Base-by-base conservation (phyloP, 2,797 vertebrate species). In the Pterois miles region DNA sequence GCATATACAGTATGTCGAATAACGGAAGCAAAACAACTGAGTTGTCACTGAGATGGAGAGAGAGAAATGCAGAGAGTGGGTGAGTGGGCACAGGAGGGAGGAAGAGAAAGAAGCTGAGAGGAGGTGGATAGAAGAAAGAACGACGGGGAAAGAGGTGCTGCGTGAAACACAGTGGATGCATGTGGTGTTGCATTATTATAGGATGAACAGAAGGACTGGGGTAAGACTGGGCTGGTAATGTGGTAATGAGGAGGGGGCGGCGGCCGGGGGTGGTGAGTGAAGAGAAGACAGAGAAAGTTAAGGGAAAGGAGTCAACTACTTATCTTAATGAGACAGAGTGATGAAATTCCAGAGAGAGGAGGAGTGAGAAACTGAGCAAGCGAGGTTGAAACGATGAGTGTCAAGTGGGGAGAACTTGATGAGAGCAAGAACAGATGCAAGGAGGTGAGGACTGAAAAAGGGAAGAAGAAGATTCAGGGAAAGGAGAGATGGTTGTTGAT, bases 281-380 rank as follows among this genome's bases (percentile, higher is more conserved):
- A 48, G 48, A 69, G 59, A 56, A 64, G 16, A 5, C 8, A 46
- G 60, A 54, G 22, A 56, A 73, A 74, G 81, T 87, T 79, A 73
- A 34, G 57, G 29, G 20, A 60, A 78, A 90, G 78, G 81, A 90
- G 82, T 91, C 86, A 84, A 87, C 82, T 83, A 84, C 74, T 63
- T 87, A 66, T 40, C 40, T 81, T 94, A 91, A 93, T 91, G 89
- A 94, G 87, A 80, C 62, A 57, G 80, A 74, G 75, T 54, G 83
- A 81, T 83, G 82, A 71, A 83, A 86, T 71, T 71, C 59, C 70
- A 48, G 13, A 2, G 58, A 69, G 70, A 18, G 29, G 5, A 7
- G 16, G 36, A 52, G 71, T 5, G 46, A 71, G 78, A 78, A 4
- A 11, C 1, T 1, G 53, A 54, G 58, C 22, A 50, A 36, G 43